Percentiles rank a stretch among this genome's conserved stretches.
Conservation (phyloP, 2,113 vertebrate genomes). For the Struthio camelus region DNA sequence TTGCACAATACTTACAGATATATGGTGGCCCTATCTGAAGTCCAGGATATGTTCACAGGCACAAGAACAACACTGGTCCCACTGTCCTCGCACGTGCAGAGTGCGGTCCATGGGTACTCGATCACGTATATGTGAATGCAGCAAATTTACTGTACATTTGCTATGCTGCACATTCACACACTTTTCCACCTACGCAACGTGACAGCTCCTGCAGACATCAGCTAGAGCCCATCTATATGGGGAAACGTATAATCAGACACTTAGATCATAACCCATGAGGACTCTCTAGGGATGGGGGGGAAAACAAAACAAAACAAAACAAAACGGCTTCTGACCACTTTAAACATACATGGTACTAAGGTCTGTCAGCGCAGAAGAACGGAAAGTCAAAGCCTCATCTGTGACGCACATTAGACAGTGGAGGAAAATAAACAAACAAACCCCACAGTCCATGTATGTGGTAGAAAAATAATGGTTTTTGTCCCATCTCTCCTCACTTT, state of each 20-base stretch:
- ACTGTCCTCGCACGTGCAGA: rapidly evolving
- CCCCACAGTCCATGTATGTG: neutral
- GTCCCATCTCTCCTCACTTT: neutral
- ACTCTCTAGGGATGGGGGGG: neutral
- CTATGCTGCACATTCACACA: neutral
- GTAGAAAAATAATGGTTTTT: neutral
- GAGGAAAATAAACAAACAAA: too few species aligned
- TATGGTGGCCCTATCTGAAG: too few species aligned
- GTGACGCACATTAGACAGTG: too few species aligned
- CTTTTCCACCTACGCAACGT: neutral
- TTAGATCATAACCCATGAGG: neutral
- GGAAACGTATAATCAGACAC: neutral
- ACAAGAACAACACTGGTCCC: neutral
- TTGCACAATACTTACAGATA: neutral
- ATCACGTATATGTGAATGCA: neutral
- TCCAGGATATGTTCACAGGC: neutral
- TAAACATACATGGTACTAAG: neutral
- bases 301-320: too few species aligned
- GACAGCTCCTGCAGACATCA: neutral
- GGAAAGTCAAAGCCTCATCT: neutral
- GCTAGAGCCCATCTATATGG: neutral
- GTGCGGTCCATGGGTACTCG: neutral
- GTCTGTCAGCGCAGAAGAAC: neutral
- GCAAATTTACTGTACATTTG: neutral
- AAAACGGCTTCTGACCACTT: neutral